Percentiles rank a stretch among this genome's conserved stretches.
These are phyloP conservation scores for Aphodius granarius DNA, from an alignment of 2,888 invertebrate species.

Conservation along the genomic window DNA sequence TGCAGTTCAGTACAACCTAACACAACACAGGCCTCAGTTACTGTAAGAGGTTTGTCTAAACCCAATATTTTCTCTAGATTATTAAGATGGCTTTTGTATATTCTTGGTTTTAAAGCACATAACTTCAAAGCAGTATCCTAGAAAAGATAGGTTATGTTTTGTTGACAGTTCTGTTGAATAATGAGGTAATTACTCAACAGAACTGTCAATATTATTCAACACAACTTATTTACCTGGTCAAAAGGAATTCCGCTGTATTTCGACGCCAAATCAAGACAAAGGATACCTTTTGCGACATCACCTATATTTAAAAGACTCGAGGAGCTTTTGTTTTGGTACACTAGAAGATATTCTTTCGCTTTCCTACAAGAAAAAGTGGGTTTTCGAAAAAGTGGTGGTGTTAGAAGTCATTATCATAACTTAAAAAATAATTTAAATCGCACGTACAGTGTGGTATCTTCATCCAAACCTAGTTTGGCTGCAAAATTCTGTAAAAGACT, in stretches of 20 bases:
- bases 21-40: conserved; percentile 61
- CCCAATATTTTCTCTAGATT: conserved; percentile 64
- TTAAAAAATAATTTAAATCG: too few species aligned
- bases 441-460: conserved; percentile 18
- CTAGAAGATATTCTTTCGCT: conserved; percentile 58
- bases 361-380: conserved; percentile 50
- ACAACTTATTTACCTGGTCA: conserved; percentile 59
- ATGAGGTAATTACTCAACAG: too few species aligned
- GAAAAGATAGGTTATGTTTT: too few species aligned
- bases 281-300: conserved; percentile 62
- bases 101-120: conserved; percentile 59
- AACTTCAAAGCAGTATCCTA: conserved; percentile 63
- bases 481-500: conserved; percentile 6
- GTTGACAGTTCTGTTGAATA: neutral
- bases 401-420: neutral
- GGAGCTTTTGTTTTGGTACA: conserved; percentile 55
- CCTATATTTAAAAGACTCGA: conserved; percentile 51
- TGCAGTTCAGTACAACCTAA: conserved; percentile 56
- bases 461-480: conserved; percentile 21
- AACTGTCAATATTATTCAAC: too few species aligned
- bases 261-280: conserved; percentile 65
- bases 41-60: conserved; percentile 58
- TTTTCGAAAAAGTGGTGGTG: too few species aligned
- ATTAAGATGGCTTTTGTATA: conserved; percentile 60
- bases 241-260: conserved; percentile 56